phyloP scores from a whole-genome alignment of 2,797 vertebrate genomes.

The Aeoliscus strigatus region DNA sequence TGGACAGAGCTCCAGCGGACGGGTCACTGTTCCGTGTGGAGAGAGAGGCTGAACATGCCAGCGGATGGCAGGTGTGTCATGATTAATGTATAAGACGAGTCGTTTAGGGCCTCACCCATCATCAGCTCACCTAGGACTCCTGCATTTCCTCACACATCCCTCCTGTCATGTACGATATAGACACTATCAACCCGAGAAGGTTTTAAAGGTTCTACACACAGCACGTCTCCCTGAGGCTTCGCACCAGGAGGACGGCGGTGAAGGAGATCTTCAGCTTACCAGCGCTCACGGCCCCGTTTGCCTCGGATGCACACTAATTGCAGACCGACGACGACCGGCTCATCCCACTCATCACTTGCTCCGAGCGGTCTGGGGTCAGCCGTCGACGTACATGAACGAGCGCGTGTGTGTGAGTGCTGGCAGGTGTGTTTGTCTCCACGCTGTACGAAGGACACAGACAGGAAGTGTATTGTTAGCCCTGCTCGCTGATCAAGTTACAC shows the following conservation, averaged over 20 bases:
- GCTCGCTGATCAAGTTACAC: slow-evolving; percentile 7
- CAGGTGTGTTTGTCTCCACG: slow-evolving; percentile 39
- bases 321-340: slow-evolving; percentile 18
- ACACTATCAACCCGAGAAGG: too few relatives aligned
- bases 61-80: too few relatives aligned
- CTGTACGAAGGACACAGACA: slow-evolving; percentile 5
- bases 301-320: slow-evolving; percentile 12
- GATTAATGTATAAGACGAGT: too few relatives aligned
- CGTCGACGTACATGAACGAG: slow-evolving; percentile 23
- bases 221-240: too few relatives aligned
- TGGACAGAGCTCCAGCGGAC: too few relatives aligned
- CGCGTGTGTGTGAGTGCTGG: slow-evolving; percentile 15
- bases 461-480: slow-evolving; percentile 20
- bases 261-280: slow-evolving; percentile 5
- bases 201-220: too few relatives aligned
- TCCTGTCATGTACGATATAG: too few relatives aligned
- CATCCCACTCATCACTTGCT: slow-evolving; percentile 42
- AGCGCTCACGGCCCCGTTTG: slow-evolving; percentile 17
- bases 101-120: too few relatives aligned
- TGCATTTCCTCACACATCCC: too few relatives aligned
- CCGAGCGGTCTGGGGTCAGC: slow-evolving; percentile 18
- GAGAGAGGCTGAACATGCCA: too few relatives aligned
- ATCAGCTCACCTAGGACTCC: too few relatives aligned
- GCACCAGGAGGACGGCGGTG: slow-evolving; percentile 1
- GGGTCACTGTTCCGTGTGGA: too few relatives aligned